Conservation (phyloP, 2,888 invertebrate species). For the Pristionchus mayeri region DNA sequence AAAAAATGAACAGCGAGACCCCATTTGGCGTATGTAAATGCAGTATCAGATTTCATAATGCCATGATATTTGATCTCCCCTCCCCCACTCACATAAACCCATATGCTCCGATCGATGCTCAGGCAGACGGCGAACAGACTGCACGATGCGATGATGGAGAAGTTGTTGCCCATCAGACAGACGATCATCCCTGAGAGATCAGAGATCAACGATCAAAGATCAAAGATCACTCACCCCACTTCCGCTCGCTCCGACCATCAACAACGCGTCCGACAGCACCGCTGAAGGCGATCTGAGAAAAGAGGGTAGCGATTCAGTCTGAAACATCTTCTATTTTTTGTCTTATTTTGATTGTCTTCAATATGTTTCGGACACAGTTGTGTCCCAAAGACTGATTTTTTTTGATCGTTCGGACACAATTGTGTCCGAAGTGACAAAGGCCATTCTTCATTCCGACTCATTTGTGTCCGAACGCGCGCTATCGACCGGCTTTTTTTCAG, state of each 20-base stretch:
- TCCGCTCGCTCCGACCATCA: conserved; percentile 33
- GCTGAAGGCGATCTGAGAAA: conserved; percentile 51
- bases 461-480: no score
- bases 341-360: no score
- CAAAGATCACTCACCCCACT: conserved; percentile 23
- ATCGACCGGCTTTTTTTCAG: neutral
- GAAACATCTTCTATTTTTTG: no score
- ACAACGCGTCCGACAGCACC: conserved; percentile 33
- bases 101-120: neutral
- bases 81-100: conserved; percentile 19
- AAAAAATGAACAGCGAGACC: no score
- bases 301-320: no score
- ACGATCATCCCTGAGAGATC: conserved; percentile 42
- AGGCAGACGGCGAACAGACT: conserved; percentile 52
- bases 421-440: no score
- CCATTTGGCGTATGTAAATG: no score
- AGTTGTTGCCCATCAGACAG: conserved; percentile 56
- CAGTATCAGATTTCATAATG: no score
- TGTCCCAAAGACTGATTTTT: no score
- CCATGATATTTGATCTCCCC: no score
- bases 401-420: no score
- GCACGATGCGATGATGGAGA: conserved; percentile 60
- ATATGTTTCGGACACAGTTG: no score
- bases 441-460: neutral
- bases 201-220: neutral